phyloP scores from a whole-genome alignment of 2,888 invertebrate species.

The Venusia cambrica region DNA sequence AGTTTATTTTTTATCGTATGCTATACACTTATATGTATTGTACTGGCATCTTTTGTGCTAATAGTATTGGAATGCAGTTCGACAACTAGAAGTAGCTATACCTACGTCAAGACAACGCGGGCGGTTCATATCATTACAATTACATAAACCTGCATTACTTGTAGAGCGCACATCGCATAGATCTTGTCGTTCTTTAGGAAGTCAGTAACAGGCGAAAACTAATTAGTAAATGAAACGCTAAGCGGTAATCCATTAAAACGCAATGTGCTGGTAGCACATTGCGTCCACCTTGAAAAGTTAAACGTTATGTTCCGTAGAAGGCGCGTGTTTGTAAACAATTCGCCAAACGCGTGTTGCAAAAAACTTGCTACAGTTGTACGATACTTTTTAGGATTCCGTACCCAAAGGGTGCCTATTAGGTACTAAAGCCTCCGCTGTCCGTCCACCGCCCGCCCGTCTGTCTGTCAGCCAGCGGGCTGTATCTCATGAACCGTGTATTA shows the following conservation, averaged over 20 bases:
- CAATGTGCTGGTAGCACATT: slow-evolving; percentile 23
- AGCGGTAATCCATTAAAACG: slow-evolving; percentile 21
- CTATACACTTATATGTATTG: slow-evolving; percentile 21
- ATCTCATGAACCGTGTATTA: no score
- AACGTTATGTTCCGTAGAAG: slow-evolving; percentile 26
- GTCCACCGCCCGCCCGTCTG: no score
- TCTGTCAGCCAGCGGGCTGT: no score
- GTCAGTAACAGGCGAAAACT: slow-evolving; percentile 7
- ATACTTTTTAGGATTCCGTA: slow-evolving; percentile 19
- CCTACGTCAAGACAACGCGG: slow-evolving; percentile 28
- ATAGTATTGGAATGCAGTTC: slow-evolving; percentile 45
- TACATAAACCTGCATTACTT: slow-evolving; percentile 6
- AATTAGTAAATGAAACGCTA: slow-evolving; percentile 9
- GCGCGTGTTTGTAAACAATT: slow-evolving; percentile 25
- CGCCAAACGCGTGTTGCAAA: slow-evolving; percentile 23
- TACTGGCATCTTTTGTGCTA: slow-evolving; percentile 42
- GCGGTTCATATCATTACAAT: slow-evolving; percentile 15
- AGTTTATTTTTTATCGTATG: slow-evolving; percentile 25
- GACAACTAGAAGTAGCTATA: slow-evolving; percentile 34
- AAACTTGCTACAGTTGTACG: slow-evolving; percentile 19
- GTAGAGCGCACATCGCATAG: slow-evolving; percentile 2
- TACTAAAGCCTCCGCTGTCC: no score
- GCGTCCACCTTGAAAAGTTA: slow-evolving; percentile 29
- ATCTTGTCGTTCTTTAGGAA: slow-evolving; percentile 12
- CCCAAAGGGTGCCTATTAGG: no score